Evolutionary conservation across 1,140 invertebrate species (phyloP), one percentile per base, ranked within the genome.

Genomic region (Caenorhabditis briggsae): DNA sequence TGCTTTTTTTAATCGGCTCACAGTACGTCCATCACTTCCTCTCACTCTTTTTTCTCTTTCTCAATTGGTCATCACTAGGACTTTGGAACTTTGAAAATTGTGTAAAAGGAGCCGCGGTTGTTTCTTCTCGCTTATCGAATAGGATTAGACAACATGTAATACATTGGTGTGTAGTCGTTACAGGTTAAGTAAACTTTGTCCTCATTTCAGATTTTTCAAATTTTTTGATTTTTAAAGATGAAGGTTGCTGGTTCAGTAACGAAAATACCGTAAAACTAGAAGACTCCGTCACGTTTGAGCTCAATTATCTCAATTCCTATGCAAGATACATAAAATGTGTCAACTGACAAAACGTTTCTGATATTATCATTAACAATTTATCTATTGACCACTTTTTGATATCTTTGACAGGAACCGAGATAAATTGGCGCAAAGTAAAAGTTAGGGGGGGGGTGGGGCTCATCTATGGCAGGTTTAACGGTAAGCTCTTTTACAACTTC

Each of bases 71-170:
- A 53, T 78, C 70, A 78, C 23, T 14, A 61, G 59, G 59, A 61
- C 59, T 61, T 61, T 61, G 59, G 59, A 61, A 61, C 59, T 61
- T 61, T 61, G 20, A 3, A 61, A 61, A 20, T 61, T 61, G 25
- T 23, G 59, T 11, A 61, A 61, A 20, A 25, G 59, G 59, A 61
- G 59, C 59, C 59, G n/a, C 20, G 6, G 6, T 9, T 11, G 9
- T 18, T 23, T 61, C 59, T 61, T 61, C 11, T 61, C 23, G 7
- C 59, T 61, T 61, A 61, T 61, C 59, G 20, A 58, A 25, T 53
- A 53, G 20, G 59, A 61, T 61, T 61, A 61, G 6, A 12, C 8
- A 9, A 20, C 12, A 20, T 33, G 33, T 61, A 61, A 33, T 61
- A 18, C 59, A 14, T 61, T 61, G 12, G 59, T 33, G 59, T 61